Percentiles rank a stretch among this genome's conserved stretches.
Conservation (phyloP, 2,113 vertebrate species). For the Anhinga anhinga region DNA sequence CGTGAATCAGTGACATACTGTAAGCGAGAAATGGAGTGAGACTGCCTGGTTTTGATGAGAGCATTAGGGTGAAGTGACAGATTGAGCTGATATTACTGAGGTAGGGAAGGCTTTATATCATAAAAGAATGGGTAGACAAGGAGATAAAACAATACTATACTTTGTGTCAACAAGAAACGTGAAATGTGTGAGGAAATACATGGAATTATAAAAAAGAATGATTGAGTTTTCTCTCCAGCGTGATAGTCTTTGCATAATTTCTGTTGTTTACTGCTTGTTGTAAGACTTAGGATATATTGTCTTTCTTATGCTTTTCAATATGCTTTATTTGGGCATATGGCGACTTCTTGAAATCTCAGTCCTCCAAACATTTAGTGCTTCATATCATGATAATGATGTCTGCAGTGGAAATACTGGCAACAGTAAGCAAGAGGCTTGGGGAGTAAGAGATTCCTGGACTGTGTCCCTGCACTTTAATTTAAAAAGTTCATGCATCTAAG, state of each 20-base stretch:
- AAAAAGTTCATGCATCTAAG: not conserved
- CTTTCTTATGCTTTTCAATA: not conserved
- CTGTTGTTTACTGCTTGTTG: constrained; percentile 1
- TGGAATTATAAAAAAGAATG: not conserved
- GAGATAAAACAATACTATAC: constrained; percentile 35
- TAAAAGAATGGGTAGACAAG: not conserved
- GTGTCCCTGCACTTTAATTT: not conserved
- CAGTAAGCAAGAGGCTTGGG: not conserved
- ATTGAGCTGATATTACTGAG: not conserved
- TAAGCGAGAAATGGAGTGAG: not conserved
- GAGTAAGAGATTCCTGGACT: not conserved
- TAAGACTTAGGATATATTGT: not conserved
- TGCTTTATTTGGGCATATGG: not conserved
- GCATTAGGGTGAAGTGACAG: constrained; percentile 26
- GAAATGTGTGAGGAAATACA: not conserved
- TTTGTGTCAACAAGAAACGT: constrained; percentile 2
- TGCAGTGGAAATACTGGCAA: not conserved
- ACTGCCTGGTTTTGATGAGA: not conserved
- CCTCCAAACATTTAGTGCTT: not conserved
- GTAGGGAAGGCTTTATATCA: constrained; percentile 8
- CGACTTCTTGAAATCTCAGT: not conserved
- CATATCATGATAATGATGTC: not conserved
- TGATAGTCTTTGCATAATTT: not conserved
- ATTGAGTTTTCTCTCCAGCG: not conserved
- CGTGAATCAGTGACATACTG: not conserved